Conservation (phyloP, 2,888 invertebrate genomes). For the Plagodis dolabraria region DNA sequence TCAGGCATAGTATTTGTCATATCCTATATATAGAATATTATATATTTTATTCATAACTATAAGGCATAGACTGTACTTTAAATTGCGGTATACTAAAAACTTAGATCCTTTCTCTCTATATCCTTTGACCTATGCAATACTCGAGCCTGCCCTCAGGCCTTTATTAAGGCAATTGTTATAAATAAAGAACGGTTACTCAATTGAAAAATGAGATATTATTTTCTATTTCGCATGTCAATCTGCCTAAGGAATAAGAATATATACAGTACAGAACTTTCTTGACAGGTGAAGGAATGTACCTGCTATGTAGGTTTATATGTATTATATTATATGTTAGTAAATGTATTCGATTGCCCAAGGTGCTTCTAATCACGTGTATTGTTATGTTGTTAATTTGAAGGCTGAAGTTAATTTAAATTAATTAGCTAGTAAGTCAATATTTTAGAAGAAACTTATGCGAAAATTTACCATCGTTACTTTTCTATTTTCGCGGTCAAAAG, state of each 20-base stretch:
- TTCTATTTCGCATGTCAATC: conserved; percentile 12
- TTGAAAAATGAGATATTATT: not conserved
- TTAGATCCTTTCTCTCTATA: conserved; percentile 10
- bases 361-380: conserved; percentile 30
- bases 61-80: too few species aligned
- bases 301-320: not conserved
- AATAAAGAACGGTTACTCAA: not conserved
- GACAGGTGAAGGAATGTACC: too few species aligned
- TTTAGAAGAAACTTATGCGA: too few species aligned
- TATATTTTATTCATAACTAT: too few species aligned
- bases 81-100: not conserved
- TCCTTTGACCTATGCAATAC: conserved; percentile 17
- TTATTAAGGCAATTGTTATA: conserved; percentile 18
- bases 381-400: conserved; percentile 9
- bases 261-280: too few species aligned
- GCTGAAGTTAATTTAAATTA: too few species aligned
- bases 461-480: too few species aligned
- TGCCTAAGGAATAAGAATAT: not conserved
- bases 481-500: too few species aligned
- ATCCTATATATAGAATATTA: too few species aligned
- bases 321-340: conserved; percentile 5
- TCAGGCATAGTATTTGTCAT: too few species aligned
- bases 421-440: too few species aligned
- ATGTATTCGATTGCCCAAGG: conserved; percentile 22
- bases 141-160: conserved; percentile 3